These are phyloP conservation scores for Carabus problematicus DNA, from an alignment of 2,888 invertebrate species.

Conservation along the genomic window DNA sequence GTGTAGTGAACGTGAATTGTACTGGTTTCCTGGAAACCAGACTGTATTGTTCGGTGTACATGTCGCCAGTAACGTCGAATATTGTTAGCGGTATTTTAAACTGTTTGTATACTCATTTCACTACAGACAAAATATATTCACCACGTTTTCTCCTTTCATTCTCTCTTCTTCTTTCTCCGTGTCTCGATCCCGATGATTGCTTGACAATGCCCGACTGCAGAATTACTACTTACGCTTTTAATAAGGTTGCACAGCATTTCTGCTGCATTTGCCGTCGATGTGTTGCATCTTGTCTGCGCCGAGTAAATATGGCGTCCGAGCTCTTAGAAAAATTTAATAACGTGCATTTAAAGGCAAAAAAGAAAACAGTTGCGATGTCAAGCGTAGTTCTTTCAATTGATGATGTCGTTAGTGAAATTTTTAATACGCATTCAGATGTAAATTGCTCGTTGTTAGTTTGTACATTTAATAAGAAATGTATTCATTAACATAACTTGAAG, in stretches of 20 bases:
- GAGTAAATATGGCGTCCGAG: background rate
- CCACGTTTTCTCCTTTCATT: background rate
- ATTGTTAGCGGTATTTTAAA: constrained; percentile 33
- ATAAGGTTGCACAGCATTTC: background rate
- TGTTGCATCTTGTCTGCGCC: constrained; percentile 17
- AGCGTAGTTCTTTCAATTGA: constrained; percentile 35
- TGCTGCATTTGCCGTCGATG: background rate
- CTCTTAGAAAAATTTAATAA: constrained; percentile 35
- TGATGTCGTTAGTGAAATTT: constrained; percentile 41
- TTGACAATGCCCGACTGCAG: constrained; percentile 6
- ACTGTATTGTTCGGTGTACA: constrained; percentile 31
- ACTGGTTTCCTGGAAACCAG: constrained; percentile 37
- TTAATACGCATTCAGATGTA: constrained; percentile 34
- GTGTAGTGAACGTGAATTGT: constrained; percentile 31
- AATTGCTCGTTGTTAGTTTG: constrained; percentile 29
- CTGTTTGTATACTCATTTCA: constrained; percentile 14
- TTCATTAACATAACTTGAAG: constrained; percentile 32
- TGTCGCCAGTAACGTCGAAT: background rate
- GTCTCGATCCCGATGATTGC: background rate
- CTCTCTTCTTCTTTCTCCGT: too few species aligned
- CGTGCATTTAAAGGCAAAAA: constrained; percentile 31
- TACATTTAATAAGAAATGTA: constrained; percentile 34
- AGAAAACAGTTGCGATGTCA: constrained; percentile 21
- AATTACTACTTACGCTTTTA: background rate
- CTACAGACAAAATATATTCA: constrained; percentile 25